phyloP scores from a whole-genome alignment of 2,888 invertebrate genomes.

The Rhogogaster chlorosoma region DNA sequence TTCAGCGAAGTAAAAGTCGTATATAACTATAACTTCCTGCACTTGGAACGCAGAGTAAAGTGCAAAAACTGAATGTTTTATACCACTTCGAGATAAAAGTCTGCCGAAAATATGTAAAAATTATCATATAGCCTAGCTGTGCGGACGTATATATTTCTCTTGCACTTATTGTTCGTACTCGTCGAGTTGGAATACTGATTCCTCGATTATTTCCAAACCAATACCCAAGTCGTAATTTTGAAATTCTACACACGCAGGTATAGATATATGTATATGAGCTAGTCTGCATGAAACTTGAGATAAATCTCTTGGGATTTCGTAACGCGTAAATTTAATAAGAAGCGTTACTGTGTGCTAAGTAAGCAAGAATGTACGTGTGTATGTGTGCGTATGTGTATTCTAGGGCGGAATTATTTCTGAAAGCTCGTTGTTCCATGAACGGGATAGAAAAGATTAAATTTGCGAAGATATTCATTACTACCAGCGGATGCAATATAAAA shows the following conservation, averaged over 20 bases:
- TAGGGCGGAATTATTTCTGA: neutral
- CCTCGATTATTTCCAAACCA: neutral
- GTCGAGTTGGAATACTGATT: neutral
- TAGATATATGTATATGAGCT: neutral
- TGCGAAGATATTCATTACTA: constrained; percentile 38
- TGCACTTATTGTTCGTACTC: neutral
- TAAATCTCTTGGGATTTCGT: constrained; percentile 29
- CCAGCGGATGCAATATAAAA: constrained; percentile 21
- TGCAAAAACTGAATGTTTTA: constrained; percentile 15
- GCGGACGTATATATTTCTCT: neutral
- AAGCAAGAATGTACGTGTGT: neutral
- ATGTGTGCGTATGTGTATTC: neutral
- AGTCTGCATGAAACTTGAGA: constrained; percentile 5
- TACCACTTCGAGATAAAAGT: neutral
- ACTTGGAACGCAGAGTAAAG: neutral
- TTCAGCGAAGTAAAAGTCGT: neutral
- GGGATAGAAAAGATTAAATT: constrained; percentile 11
- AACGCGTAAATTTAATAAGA: constrained; percentile 36
- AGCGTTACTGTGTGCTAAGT: neutral
- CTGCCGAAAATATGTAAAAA: neutral
- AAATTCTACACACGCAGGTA: neutral
- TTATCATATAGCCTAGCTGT: neutral
- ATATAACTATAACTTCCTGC: neutral
- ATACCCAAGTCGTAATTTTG: neutral
- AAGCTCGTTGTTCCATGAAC: constrained; percentile 11